These are phyloP conservation scores for Garra rufa DNA, from an alignment of 2,113 vertebrate genomes.

Conservation along the genomic window DNA sequence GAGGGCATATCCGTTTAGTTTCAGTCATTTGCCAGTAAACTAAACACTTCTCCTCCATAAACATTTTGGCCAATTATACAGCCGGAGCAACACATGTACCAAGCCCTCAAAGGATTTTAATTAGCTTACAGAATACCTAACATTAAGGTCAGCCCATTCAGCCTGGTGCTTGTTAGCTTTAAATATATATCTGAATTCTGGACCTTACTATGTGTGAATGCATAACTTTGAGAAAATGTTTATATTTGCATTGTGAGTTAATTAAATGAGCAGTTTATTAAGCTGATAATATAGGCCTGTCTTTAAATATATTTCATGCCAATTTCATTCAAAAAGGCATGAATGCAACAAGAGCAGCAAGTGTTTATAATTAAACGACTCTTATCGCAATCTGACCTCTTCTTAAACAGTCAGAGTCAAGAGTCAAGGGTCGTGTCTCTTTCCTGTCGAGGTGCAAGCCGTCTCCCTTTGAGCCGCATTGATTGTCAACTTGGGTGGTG, in stretches of 20 bases:
- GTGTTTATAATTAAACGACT: constrained; percentile 29
- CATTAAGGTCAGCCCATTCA: constrained; percentile 8
- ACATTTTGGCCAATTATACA: constrained; percentile 34
- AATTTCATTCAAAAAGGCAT: background rate
- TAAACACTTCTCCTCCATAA: constrained; percentile 62
- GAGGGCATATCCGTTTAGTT: constrained; percentile 62
- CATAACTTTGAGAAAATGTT: background rate
- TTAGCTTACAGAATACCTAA: constrained; percentile 9
- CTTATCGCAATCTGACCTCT: constrained; percentile 57
- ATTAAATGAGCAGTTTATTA: background rate
- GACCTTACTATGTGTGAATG: background rate
- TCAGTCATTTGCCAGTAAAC: constrained; percentile 71
- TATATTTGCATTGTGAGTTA: background rate
- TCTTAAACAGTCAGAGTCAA: too few relatives aligned
- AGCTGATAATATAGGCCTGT: background rate
- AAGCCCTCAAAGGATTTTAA: constrained; percentile 13
- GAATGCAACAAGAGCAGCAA: background rate
- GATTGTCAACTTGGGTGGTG: constrained; percentile 69
- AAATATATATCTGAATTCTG: too few relatives aligned
- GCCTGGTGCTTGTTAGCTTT: too few relatives aligned
- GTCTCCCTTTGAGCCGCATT: constrained; percentile 61
- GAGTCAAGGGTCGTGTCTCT: constrained; percentile 55
- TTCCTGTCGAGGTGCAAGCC: constrained; percentile 55
- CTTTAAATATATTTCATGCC: background rate
- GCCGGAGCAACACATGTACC: constrained; percentile 9